Evolutionary conservation across 2,888 invertebrate genomes (phyloP), one percentile per base, ranked within the genome.

Genomic region (Auanema freiburgensis): DNA sequence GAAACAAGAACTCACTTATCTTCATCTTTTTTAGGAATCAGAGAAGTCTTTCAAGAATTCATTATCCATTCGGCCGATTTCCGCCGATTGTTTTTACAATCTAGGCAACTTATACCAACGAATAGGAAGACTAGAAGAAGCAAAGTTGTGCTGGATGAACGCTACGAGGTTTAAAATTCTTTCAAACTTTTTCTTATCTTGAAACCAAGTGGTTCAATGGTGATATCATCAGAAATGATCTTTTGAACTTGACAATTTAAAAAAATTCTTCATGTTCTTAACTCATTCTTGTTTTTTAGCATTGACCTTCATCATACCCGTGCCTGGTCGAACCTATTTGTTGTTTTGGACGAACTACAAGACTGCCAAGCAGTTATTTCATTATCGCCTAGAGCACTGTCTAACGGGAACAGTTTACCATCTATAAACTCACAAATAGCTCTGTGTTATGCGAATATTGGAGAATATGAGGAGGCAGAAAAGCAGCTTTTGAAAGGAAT

Each of bases 51-150:
- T 95, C 83, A 86, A 88, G 76, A 90, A 87, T 58, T 95, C 96
- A 0, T 85, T 96, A 3, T 87, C 86, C 41, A 88, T 90, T 83
- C 88, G 93, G 46, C 88, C 87, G 57, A 89, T 89, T 67, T 96
- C 95, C 86, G 91, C 95, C 0, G 93, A 95, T 84, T 94, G 94
- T 83, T 90, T 90, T 80, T 97, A 93, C 83, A 97, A 97, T 85
- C 88, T 97, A 76, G 96, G 96, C 50, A 93, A 95, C 85, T 87
- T 96, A 90, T 93, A 91, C 85, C 86, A 95, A 70, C 92, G 92
- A 77, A 87, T 89, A 81, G 89, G 90, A 71, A 86, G 88, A 66
- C 89, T 90, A 70, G 86, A 89, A 2, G 88, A 90, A 66, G 96
- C 97, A 0, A 85, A 91, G 72, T 87, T 88, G 59, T 89, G 90